These are phyloP conservation scores for Ginglymostoma cirratum DNA, from an alignment of 2,113 vertebrate species.

Conservation along the genomic window DNA sequence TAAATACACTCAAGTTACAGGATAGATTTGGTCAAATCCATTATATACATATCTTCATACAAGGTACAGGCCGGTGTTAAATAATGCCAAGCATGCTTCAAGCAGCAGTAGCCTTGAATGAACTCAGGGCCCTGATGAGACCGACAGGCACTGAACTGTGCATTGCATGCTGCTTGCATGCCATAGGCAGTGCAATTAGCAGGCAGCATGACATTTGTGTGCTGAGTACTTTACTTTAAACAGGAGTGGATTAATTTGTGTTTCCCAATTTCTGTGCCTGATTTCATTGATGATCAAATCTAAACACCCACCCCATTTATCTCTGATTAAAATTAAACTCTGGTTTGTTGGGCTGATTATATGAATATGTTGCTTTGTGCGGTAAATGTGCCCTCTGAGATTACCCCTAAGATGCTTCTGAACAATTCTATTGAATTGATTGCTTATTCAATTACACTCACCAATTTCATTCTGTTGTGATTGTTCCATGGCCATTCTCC, in stretches of 20 bases:
- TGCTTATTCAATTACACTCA: constrained; percentile 12
- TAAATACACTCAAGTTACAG: background rate
- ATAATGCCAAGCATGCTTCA: background rate
- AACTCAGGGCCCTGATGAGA: background rate
- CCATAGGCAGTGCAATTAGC: background rate
- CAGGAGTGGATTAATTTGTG: background rate
- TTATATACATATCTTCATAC: background rate
- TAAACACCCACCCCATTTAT: background rate
- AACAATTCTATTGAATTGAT: background rate
- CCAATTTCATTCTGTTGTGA: background rate
- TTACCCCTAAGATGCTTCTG: background rate
- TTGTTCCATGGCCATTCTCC: background rate
- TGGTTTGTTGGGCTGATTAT: background rate
- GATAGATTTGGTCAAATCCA: background rate
- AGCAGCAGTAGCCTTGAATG: background rate
- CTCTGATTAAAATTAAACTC: background rate
- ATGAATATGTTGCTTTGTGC: background rate
- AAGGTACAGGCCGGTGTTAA: background rate
- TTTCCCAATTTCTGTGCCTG: background rate
- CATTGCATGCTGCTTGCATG: background rate
- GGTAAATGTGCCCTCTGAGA: background rate
- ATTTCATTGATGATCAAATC: background rate
- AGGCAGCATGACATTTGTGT: background rate
- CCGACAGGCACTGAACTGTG: background rate
- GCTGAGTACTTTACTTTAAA: background rate